phyloP scores from a whole-genome alignment of 1,140 invertebrate genomes.

The Drosophila chauvacae region DNA sequence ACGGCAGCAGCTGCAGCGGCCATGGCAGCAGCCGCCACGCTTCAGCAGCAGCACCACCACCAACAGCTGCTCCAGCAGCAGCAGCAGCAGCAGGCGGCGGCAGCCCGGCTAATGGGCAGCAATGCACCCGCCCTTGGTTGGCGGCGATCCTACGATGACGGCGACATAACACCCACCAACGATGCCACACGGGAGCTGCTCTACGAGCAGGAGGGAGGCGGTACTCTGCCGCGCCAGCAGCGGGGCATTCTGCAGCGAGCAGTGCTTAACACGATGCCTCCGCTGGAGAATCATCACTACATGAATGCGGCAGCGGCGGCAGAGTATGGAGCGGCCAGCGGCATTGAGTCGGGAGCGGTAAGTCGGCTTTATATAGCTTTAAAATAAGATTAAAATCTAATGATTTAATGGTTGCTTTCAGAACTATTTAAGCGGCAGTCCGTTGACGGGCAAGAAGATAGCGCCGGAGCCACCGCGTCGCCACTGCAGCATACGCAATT shows the following conservation, averaged over 20 bases:
- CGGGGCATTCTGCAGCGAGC: constrained; percentile 79
- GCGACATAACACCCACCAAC: constrained; percentile 94
- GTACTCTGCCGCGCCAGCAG: constrained; percentile 93
- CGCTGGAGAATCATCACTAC: constrained; percentile 79
- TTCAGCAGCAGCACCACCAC: constrained; percentile 82
- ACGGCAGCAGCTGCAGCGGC: constrained; percentile 85
- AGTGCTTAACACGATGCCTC: constrained; percentile 80
- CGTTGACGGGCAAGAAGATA: constrained; percentile 88
- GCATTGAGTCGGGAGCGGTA: constrained; percentile 55
- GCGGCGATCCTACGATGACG: constrained; percentile 94
- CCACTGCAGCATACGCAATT: constrained; percentile 86
- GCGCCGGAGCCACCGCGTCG: constrained; percentile 95
- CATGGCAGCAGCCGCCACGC: constrained; percentile 81
- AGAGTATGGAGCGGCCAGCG: constrained; percentile 74
- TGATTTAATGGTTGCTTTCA: constrained; percentile 11
- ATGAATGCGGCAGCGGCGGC: constrained; percentile 81
- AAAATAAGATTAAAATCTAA: too few relatives aligned
- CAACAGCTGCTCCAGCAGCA: constrained; percentile 62
- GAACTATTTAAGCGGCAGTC: constrained; percentile 85
- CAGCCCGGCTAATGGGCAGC: constrained; percentile 75
- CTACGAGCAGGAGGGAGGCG: constrained; percentile 87
- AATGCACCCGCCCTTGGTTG: constrained; percentile 85
- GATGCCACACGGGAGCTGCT: constrained; percentile 87
- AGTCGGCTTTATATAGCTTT: neutral
- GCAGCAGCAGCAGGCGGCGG: constrained; percentile 69